phyloP scores from a whole-genome alignment of 2,888 invertebrate species.

The Apeira syringaria region DNA sequence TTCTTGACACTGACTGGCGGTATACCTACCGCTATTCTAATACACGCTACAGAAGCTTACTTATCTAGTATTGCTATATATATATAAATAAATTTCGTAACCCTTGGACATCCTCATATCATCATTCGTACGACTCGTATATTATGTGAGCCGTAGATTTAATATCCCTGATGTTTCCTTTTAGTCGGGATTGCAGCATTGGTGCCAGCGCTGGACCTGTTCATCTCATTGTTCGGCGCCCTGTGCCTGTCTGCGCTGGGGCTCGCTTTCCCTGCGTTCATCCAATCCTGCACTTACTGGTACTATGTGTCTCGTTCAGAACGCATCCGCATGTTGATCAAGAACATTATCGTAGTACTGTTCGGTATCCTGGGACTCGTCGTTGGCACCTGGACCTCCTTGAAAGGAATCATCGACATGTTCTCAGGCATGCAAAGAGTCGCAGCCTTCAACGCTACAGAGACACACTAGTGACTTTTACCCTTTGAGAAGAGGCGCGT shows the following conservation, averaged over 20 bases:
- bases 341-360: constrained; percentile 85
- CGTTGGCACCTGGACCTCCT: constrained; percentile 88
- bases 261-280: constrained; percentile 94
- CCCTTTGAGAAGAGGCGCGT: not conserved
- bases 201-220: constrained; percentile 92
- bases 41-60: too few species aligned
- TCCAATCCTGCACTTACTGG: constrained; percentile 94
- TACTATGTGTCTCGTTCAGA: constrained; percentile 82
- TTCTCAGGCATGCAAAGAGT: constrained; percentile 58
- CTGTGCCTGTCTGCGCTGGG: constrained; percentile 94
- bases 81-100: too few species aligned
- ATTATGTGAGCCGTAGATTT: too few species aligned
- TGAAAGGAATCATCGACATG: constrained; percentile 85
- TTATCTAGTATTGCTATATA: too few species aligned
- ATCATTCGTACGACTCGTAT: too few species aligned
- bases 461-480: constrained; percentile 2
- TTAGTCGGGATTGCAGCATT: constrained; percentile 94
- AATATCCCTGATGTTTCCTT: too few species aligned
- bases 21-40: too few species aligned
- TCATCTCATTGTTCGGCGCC: constrained; percentile 93
- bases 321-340: constrained; percentile 82
- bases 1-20: too few species aligned
- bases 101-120: too few species aligned
- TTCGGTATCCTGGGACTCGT: constrained; percentile 87
- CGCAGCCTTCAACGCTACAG: constrained; percentile 1